A percentile compares a stretch with the other conserved stretches of the same genome.
Conservation (phyloP, 2,797 vertebrate species). For the Chelon labrosus region DNA sequence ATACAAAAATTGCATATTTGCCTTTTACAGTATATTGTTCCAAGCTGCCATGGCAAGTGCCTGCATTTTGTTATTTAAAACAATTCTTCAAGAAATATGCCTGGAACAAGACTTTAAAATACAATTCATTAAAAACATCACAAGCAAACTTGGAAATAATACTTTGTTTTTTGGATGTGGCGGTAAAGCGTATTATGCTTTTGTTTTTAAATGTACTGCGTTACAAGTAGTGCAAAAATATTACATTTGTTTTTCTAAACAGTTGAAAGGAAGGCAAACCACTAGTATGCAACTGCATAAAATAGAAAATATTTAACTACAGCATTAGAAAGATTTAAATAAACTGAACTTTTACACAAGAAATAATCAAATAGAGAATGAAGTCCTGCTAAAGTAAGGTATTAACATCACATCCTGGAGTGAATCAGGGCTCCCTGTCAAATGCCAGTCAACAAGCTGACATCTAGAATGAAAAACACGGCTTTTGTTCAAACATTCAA, state of each 20-base stretch:
- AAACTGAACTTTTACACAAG: not conserved
- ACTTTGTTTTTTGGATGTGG: conserved; percentile 9
- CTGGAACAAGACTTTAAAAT: not conserved
- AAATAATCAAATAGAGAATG: conserved; percentile 10
- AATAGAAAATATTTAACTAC: not conserved
- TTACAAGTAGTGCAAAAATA: not conserved
- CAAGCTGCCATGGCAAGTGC: too few species aligned
- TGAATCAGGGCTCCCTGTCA: conserved; percentile 18
- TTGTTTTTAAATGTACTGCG: not conserved
- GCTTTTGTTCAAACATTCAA: not conserved
- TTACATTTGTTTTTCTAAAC: not conserved
- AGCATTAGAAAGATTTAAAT: conserved; percentile 5
- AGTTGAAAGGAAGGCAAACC: conserved; percentile 4
- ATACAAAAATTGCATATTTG: not conserved
- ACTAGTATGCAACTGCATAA: not conserved
- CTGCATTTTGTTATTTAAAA: not conserved
- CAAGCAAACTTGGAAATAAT: not conserved
- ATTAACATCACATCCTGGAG: conserved; percentile 9
- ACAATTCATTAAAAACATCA: conserved; percentile 30
- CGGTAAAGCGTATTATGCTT: not conserved
- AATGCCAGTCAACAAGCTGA: conserved; percentile 25
- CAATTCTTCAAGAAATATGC: not conserved
- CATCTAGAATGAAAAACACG: conserved; percentile 39
- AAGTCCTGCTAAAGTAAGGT: conserved; percentile 8
- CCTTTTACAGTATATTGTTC: not conserved